phyloP scores from a whole-genome alignment of 2,888 invertebrate genomes.

The Tipula lateralis region DNA sequence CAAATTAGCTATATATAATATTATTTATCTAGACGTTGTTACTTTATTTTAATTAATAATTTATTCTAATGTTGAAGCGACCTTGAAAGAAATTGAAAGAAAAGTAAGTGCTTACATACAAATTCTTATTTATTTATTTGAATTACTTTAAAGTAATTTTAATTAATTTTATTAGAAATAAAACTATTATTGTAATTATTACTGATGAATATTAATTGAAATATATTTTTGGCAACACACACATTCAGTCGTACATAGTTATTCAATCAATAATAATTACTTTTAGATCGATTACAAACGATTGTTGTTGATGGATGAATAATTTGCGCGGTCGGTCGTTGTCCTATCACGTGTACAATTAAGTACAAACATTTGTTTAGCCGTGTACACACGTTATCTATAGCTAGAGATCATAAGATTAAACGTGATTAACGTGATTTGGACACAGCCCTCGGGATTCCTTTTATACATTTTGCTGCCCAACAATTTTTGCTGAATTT shows the following conservation, averaged over 20 bases:
- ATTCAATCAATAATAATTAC: background rate
- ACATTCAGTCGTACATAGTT: too few species aligned
- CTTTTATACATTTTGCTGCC: too few species aligned
- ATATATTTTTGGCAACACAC: background rate
- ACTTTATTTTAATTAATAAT: background rate
- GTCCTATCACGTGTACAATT: background rate
- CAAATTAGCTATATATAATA: background rate
- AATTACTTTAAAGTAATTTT: conserved; percentile 5
- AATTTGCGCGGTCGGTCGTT: background rate
- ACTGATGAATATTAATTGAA: background rate
- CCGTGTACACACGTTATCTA: too few species aligned
- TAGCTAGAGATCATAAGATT: too few species aligned
- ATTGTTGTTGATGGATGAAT: background rate
- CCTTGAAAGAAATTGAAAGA: conserved; percentile 24
- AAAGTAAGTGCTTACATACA: background rate
- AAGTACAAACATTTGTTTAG: background rate
- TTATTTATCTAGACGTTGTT: background rate
- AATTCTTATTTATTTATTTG: conserved; percentile 3
- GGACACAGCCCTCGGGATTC: too few species aligned
- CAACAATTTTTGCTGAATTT: too few species aligned
- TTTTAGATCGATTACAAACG: background rate
- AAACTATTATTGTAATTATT: too few species aligned
- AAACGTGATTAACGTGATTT: too few species aligned
- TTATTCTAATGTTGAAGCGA: conserved; percentile 9
- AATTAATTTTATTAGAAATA: background rate